These are phyloP conservation scores for Gambusia yucatana DNA, from an alignment of 2,797 vertebrate species.

Conservation along the genomic window DNA sequence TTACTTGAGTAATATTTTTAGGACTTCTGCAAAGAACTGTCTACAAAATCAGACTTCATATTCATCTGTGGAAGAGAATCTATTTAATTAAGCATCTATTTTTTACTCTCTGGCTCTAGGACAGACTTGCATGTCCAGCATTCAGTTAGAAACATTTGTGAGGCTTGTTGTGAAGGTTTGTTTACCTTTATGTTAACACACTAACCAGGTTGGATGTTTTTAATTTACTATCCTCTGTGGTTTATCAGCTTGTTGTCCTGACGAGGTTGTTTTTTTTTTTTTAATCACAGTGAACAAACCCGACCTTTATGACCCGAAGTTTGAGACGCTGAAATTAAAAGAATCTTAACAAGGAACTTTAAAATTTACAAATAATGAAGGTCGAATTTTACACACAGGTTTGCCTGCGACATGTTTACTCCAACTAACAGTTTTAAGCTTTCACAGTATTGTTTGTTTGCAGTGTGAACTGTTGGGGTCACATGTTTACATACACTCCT, in stretches of 20 bases:
- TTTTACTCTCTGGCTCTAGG: not conserved
- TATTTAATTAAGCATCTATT: not conserved
- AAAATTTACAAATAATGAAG: not conserved
- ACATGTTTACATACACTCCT: not conserved
- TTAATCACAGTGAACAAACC: not conserved
- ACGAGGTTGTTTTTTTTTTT: conserved; percentile 21
- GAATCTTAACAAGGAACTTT: not conserved
- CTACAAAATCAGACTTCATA: not conserved
- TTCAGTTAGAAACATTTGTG: conserved; percentile 21
- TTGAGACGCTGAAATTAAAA: not conserved
- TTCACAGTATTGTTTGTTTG: conserved; percentile 19
- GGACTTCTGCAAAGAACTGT: no score
- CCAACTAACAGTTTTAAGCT: not conserved
- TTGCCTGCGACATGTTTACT: conserved; percentile 28
- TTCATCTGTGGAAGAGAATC: not conserved
- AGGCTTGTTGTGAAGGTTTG: conserved; percentile 37
- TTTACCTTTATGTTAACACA: conserved; percentile 31
- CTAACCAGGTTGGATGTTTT: conserved; percentile 25
- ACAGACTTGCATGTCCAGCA: conserved; percentile 21
- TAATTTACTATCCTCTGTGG: conserved; percentile 22
- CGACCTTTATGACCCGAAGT: not conserved
- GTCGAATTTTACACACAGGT: not conserved
- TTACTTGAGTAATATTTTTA: no score
- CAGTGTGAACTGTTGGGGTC: conserved; percentile 11
- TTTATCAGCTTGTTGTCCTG: conserved; percentile 30